These are phyloP conservation scores for Boloria selene DNA, from an alignment of 2,888 invertebrate genomes.

Conservation along the genomic window DNA sequence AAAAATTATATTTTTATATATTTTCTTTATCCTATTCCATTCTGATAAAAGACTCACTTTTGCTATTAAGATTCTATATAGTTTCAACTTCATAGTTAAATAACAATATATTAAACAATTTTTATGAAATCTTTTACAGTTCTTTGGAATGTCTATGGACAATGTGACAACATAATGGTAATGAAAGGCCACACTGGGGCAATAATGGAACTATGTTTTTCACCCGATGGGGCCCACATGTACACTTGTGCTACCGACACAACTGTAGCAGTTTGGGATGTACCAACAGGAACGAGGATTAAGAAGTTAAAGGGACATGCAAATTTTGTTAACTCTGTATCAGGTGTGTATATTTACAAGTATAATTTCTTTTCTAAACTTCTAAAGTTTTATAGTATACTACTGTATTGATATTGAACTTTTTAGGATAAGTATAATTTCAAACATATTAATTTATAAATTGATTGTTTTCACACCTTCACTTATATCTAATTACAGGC, in stretches of 20 bases:
- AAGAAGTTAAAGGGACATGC: slow-evolving; percentile 94
- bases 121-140: slow-evolving; percentile 73
- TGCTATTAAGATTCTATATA: background rate
- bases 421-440: too few relatives aligned
- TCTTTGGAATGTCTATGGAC: slow-evolving; percentile 98
- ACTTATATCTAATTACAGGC: slow-evolving; percentile 60
- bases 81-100: background rate
- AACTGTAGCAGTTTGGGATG: slow-evolving; percentile 97
- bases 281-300: slow-evolving; percentile 92
- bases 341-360: slow-evolving; percentile 62
- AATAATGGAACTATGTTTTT: slow-evolving; percentile 95
- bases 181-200: slow-evolving; percentile 98
- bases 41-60: background rate
- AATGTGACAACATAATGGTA: slow-evolving; percentile 97
- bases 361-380: background rate
- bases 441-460: too few relatives aligned
- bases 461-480: too few relatives aligned
- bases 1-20: too few relatives aligned
- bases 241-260: slow-evolving; percentile 97
- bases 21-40: too few relatives aligned
- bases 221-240: slow-evolving; percentile 91
- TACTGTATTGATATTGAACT: too few relatives aligned
- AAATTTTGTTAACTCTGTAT: slow-evolving; percentile 88
- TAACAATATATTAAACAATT: background rate
- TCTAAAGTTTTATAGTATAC: background rate